These are phyloP conservation scores for Synanceia verrucosa DNA, from an alignment of 2,797 vertebrate species.

Conservation along the genomic window DNA sequence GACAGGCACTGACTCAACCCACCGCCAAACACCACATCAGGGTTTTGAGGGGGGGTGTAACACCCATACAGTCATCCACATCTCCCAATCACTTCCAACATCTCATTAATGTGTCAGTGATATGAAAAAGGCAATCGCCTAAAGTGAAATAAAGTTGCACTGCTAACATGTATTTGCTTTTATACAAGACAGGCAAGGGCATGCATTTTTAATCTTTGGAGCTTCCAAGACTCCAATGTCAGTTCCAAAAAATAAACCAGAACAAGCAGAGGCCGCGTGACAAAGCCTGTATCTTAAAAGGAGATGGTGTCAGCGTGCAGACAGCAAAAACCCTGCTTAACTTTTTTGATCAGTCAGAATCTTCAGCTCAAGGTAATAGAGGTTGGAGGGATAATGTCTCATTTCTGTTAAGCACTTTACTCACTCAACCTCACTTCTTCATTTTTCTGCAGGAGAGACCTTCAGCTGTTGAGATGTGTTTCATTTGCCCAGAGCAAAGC, in stretches of 20 bases:
- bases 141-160: conserved; percentile 58
- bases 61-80: conserved; percentile 55
- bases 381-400: conserved; percentile 33
- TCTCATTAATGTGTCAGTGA: conserved; percentile 64
- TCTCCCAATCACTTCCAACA: conserved; percentile 48
- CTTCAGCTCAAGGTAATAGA: conserved; percentile 43
- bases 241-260: conserved; percentile 56
- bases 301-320: conserved; percentile 52
- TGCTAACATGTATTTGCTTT: conserved; percentile 54
- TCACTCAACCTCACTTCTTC: conserved; percentile 40
- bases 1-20: conserved; percentile 37
- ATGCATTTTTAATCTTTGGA: conserved; percentile 57
- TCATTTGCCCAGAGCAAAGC: conserved; percentile 40
- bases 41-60: conserved; percentile 45
- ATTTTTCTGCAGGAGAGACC: conserved; percentile 23
- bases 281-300: conserved; percentile 60
- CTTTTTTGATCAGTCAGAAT: conserved; percentile 35
- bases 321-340: conserved; percentile 42
- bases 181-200: conserved; percentile 66
- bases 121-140: conserved; percentile 67
- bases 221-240: conserved; percentile 53
- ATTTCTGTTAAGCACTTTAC: conserved; percentile 39
- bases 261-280: conserved; percentile 57
- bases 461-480: conserved; percentile 43
- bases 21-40: conserved; percentile 47